These are phyloP conservation scores for Hafferia zeledoni DNA, from an alignment of 2,797 vertebrate genomes.

Conservation along the genomic window DNA sequence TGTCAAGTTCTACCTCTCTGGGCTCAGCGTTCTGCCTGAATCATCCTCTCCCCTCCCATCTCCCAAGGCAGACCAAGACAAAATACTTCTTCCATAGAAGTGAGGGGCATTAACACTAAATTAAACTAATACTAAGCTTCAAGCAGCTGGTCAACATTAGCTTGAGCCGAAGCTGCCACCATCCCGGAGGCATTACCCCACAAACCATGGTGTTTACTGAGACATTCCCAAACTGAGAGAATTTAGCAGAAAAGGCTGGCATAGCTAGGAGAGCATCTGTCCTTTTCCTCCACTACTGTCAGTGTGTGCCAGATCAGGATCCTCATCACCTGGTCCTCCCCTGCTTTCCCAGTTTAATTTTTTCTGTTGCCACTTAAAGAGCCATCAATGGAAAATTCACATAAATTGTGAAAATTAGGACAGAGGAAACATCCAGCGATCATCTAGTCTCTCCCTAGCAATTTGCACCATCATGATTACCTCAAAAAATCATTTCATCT, in stretches of 20 bases:
- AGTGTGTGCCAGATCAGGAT: background rate
- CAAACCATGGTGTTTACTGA: fast-evolving
- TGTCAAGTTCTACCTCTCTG: background rate
- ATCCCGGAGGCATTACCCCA: background rate
- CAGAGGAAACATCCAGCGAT: background rate
- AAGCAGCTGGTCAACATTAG: background rate
- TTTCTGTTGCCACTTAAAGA: background rate
- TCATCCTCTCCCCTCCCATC: too few relatives aligned
- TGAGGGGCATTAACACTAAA: background rate
- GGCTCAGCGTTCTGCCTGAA: fast-evolving
- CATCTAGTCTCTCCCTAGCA: background rate
- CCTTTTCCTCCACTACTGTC: background rate
- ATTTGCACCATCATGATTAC: background rate
- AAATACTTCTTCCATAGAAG: background rate
- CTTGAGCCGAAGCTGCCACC: background rate
- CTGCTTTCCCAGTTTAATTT: background rate
- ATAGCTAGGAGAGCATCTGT: background rate
- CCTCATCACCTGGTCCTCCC: background rate
- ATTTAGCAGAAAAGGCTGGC: fast-evolving
- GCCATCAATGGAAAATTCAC: background rate
- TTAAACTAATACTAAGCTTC: background rate
- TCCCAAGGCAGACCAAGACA: background rate
- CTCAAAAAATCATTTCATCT: background rate
- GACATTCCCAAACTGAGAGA: background rate
- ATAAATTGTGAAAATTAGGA: background rate